A percentile compares a stretch with the other conserved stretches of the same genome.
Evolutionary conservation across 2,888 invertebrate genomes (phyloP).

Genomic region (Lithophane leautieri): DNA sequence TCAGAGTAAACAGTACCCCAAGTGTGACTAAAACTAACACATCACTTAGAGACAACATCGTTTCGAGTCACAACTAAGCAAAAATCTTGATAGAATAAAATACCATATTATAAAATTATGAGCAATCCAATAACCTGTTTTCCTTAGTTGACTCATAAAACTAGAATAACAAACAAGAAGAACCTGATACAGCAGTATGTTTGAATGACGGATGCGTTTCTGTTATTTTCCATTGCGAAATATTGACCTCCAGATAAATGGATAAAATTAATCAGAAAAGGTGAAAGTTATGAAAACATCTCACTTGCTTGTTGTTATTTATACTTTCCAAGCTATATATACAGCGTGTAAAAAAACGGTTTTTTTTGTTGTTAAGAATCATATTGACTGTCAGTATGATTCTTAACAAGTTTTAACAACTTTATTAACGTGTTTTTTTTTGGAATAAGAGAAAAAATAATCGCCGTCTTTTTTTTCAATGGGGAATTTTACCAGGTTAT

Average conservation of each 20-base stretch:
- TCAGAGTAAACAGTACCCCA: conserved; percentile 49
- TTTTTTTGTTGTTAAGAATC: too few relatives aligned
- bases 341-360: too few relatives aligned
- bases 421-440: too few relatives aligned
- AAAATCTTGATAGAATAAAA: conserved; percentile 26
- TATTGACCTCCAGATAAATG: conserved; percentile 33
- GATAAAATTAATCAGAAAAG: conserved; percentile 45
- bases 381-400: too few relatives aligned
- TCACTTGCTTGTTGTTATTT: conserved; percentile 35
- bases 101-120: conserved; percentile 27
- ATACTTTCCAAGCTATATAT: conserved; percentile 14
- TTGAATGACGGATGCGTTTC: conserved; percentile 27
- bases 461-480: too few relatives aligned
- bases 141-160: conserved; percentile 46
- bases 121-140: conserved; percentile 46
- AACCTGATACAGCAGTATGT: conserved; percentile 11
- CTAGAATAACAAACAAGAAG: conserved; percentile 43
- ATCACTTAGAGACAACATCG: conserved; percentile 53
- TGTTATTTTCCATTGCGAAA: conserved; percentile 56
- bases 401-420: too few relatives aligned
- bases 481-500: too few relatives aligned
- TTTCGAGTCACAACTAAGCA: conserved; percentile 7
- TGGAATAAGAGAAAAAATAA: too few relatives aligned
- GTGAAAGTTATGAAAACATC: conserved; percentile 53
- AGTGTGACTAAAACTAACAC: conserved; percentile 52